Base-by-base conservation (phyloP, 2,797 vertebrate species). In the Gorsachius magnificus region DNA sequence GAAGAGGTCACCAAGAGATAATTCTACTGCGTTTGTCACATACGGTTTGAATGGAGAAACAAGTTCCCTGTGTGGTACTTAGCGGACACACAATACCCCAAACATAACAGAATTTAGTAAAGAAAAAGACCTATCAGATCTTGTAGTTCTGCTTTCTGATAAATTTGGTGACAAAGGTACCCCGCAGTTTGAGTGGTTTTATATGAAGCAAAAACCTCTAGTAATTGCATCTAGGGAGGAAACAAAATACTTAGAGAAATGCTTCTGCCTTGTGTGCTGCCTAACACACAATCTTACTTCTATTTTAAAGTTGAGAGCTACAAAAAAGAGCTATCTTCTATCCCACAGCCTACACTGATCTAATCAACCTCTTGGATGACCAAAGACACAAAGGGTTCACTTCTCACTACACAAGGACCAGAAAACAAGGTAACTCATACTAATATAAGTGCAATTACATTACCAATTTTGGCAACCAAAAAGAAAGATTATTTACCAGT, bases 71-170 rank as follows among this genome's bases (percentile, higher is more conserved):
- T 26, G 60, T 45, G 80, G 88, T 31, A 46, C 61, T 81, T 5
- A 14, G 16, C 13, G 11, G 76, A 72, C 31, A 50, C 38, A 56
- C 53, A 45, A 76, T 4, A 54, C 11, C 74, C 43, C 56, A 41
- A 72, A 90, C 38, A 20, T 19, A 88, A 94, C 80, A 95, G 74
- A 60, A 65, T 45, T 54, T 24, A 60, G 56, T 61, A 28, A 54
- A 86, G 76, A 54, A 24, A n/a, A 57, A 45, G 41, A 26, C 24
- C 35, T 65, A 93, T 79, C 92, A 87, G 83, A 82, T 87, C 74
- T 86, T 75, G n/a, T 68, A 66, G 88, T 84, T 93, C 88, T 82
- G 74, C 77, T 76, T 91, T 90, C 58, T 28, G 83, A 69, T 79
- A 84, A 31, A 84, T 70, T 86, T 50, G 77, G 81, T 79, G 75